phyloP scores from a whole-genome alignment of 37 sponge, comb jelly and placozoan species.

The Hexactinellida sp. region DNA sequence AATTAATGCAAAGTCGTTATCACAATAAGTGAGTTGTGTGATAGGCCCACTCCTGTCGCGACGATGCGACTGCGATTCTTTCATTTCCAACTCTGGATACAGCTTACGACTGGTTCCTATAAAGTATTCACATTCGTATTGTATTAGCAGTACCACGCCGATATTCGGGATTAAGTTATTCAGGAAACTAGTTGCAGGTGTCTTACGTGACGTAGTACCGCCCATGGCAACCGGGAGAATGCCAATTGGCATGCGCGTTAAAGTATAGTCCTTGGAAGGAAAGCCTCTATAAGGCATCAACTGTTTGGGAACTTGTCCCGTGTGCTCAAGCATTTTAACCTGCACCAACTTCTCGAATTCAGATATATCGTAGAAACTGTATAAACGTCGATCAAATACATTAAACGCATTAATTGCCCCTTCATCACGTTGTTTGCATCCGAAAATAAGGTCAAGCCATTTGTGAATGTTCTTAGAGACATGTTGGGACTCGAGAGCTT shows the following conservation, averaged over 20 bases:
- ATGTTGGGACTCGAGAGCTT: conserved; percentile 89
- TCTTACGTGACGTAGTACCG: not conserved
- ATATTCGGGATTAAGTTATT: not conserved
- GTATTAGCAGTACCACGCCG: not conserved
- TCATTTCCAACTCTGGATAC: not conserved
- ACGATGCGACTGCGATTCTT: not conserved
- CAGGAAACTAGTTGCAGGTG: not conserved
- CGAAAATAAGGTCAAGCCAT: conserved; percentile 97
- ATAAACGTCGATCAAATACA: conserved; percentile 66
- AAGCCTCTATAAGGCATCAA: not conserved
- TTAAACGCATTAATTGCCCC: conserved; percentile 85
- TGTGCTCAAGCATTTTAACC: not conserved
- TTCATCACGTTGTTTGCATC: conserved; percentile 81
- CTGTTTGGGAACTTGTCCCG: conserved; percentile 4
- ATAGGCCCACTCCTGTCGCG: not conserved
- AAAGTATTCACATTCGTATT: not conserved
- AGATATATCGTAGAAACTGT: not conserved
- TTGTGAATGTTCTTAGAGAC: conserved; percentile 82
- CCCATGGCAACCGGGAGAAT: not conserved
- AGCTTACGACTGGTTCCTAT: not conserved
- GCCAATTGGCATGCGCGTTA: not conserved
- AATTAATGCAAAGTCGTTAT: not conserved
- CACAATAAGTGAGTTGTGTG: not conserved
- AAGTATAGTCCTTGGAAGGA: not conserved
- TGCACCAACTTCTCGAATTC: not conserved